phyloP scores from a whole-genome alignment of 2,797 vertebrate genomes.

The Sparidentex hasta region DNA sequence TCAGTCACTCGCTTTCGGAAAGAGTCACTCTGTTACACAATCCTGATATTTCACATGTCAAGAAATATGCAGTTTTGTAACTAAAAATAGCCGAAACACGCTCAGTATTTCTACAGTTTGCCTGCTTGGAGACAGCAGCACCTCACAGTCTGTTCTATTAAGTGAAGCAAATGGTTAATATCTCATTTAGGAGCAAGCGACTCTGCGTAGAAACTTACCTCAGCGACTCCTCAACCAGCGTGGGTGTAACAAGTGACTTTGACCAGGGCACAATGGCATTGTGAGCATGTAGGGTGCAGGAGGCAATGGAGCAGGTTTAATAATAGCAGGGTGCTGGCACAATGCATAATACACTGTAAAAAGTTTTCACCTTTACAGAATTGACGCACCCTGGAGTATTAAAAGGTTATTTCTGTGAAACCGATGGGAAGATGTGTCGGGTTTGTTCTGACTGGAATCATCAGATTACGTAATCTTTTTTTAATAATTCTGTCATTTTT shows the following conservation, averaged over 20 bases:
- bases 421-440: background rate
- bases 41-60: background rate
- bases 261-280: conserved; percentile 58
- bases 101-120: background rate
- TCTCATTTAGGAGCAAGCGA: conserved; percentile 30
- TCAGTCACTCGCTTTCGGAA: conserved; percentile 7
- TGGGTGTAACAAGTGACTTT: conserved; percentile 62
- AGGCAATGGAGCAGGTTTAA: conserved; percentile 46
- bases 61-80: background rate
- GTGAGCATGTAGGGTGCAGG: conserved; percentile 33
- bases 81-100: background rate
- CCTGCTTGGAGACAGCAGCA: background rate
- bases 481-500: too few species aligned
- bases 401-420: background rate
- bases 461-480: too few species aligned
- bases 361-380: conserved; percentile 21
- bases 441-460: too few species aligned
- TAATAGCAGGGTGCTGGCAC: conserved; percentile 52
- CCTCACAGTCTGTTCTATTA: background rate
- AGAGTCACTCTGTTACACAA: background rate
- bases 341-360: conserved; percentile 37
- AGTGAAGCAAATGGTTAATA: background rate
- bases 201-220: conserved; percentile 42
- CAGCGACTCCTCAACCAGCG: conserved; percentile 22
- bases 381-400: background rate